phyloP scores from a whole-genome alignment of 2,888 invertebrate species.

The Cheiracanthium punctorium region DNA sequence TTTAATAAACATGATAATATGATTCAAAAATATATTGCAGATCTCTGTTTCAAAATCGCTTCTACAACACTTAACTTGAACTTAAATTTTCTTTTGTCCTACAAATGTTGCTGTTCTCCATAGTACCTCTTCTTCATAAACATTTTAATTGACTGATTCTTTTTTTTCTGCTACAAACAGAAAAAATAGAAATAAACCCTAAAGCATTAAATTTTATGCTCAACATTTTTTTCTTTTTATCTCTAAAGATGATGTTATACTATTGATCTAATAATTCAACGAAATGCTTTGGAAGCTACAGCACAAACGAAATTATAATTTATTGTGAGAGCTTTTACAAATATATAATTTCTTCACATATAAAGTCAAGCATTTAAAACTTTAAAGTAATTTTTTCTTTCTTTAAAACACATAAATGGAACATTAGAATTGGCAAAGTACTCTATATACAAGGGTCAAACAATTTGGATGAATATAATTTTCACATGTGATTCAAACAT shows the following conservation, averaged over 20 bases:
- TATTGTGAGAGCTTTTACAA: neutral
- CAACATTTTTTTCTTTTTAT: no score
- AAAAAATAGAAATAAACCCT: neutral
- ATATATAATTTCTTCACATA: constrained; percentile 9
- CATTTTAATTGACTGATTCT: neutral
- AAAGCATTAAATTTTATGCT: no score
- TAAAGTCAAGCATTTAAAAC: neutral
- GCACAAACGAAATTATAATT: neutral
- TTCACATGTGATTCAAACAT: neutral
- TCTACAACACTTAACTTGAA: neutral
- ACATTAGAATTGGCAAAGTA: neutral
- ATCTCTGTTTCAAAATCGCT: neutral
- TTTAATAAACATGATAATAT: constrained; percentile 6
- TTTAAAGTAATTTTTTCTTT: neutral
- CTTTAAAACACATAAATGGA: neutral
- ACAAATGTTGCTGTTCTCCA: neutral
- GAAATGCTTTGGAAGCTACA: neutral
- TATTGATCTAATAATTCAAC: no score
- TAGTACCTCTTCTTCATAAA: neutral
- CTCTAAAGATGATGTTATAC: no score
- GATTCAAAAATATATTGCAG: constrained; percentile 28
- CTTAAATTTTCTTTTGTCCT: constrained; percentile 10
- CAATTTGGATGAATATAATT: neutral
- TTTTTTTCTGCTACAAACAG: neutral
- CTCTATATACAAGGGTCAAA: neutral